Conservation (phyloP, 2,113 vertebrate genomes). For the Morone saxatilis region DNA sequence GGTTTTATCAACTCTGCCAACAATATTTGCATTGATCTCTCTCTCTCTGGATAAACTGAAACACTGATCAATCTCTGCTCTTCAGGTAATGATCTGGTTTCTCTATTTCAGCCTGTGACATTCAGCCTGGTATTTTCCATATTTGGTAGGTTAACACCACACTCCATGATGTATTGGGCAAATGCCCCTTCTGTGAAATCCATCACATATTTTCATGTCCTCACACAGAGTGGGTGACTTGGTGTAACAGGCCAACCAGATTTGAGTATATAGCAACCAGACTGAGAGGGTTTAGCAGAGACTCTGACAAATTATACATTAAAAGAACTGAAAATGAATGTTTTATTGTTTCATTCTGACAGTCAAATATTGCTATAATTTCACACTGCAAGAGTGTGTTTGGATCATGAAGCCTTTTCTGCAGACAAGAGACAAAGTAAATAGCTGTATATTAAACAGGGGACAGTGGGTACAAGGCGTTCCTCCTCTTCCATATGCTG, state of each 20-base stretch:
- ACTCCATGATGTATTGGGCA: background rate
- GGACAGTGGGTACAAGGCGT: background rate
- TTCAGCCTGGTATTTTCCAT: slow-evolving; percentile 22
- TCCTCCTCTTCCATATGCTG: background rate
- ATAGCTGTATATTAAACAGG: background rate
- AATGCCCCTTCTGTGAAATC: background rate
- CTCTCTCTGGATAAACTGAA: background rate
- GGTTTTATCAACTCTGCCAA: background rate
- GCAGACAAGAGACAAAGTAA: background rate
- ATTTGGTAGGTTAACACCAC: background rate
- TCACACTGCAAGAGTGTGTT: background rate
- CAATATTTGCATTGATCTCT: slow-evolving; percentile 19
- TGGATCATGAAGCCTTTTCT: background rate
- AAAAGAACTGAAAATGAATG: slow-evolving; percentile 3
- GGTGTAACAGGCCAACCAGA: slow-evolving; percentile 9
- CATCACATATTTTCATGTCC: background rate
- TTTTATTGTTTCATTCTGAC: background rate
- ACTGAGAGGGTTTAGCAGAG: slow-evolving; percentile 13
- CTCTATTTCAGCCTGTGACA: background rate
- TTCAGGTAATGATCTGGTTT: background rate
- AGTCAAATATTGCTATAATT: background rate
- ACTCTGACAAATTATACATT: background rate
- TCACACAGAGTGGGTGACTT: slow-evolving; percentile 3
- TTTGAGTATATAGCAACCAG: background rate
- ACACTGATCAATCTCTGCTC: background rate